Conservation (phyloP, 2,113 vertebrate genomes). For the Halcyon malimbica region DNA sequence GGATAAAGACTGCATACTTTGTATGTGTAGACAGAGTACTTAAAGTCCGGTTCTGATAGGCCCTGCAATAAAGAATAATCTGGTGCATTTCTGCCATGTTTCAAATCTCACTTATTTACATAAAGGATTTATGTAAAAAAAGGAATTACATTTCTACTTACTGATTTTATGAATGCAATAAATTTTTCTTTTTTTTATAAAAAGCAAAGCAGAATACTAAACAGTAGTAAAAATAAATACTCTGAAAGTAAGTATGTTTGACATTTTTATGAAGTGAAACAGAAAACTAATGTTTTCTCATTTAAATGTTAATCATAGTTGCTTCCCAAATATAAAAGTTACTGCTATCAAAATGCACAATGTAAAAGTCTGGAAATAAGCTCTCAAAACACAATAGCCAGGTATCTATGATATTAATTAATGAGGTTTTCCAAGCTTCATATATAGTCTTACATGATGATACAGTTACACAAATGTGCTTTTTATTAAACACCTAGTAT, state of each 20-base stretch:
- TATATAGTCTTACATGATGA: background rate
- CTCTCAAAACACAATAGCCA: background rate
- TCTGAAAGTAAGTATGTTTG: background rate
- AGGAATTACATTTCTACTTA: background rate
- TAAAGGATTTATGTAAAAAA: background rate
- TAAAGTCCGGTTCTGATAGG: background rate
- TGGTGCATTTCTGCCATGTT: background rate
- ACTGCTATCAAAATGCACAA: background rate
- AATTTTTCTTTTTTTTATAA: background rate
- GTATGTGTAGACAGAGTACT: background rate
- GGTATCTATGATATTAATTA: background rate
- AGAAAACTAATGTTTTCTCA: background rate
- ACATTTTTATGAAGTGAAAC: background rate
- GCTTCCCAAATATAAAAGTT: background rate
- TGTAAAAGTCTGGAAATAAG: background rate
- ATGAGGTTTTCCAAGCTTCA: background rate
- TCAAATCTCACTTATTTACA: background rate
- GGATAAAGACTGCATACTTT: background rate
- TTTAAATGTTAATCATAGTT: background rate
- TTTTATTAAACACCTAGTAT: background rate
- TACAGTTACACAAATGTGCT: background rate
- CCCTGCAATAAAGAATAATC: background rate
- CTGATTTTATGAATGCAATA: background rate
- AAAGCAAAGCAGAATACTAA: background rate
- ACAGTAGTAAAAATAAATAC: background rate